These are phyloP conservation scores for Bombyx mori DNA, from an alignment of 1,140 invertebrate species.

Conservation along the genomic window ASM3026992v2 NC_085126.1:171001-171500, in stretches of 20 bases:
- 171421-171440: background rate
- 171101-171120: no score
- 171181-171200: background rate
- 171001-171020: no score
- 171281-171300: conserved; percentile 40
- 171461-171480: no score
- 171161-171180: no score
- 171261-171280: conserved; percentile 37
- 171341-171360: conserved; percentile 48
- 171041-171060: no score
- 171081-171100: no score
- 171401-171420: background rate
- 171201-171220: conserved; percentile 52
- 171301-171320: conserved; percentile 41
- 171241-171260: conserved; percentile 49
- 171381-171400: conserved; percentile 20
- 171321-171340: conserved; percentile 48
- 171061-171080: no score
- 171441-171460: no score
- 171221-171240: conserved; percentile 58
- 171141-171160: no score
- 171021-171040: no score
- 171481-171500: no score
- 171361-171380: conserved; percentile 48
- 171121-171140: no score